Conservation (phyloP, 92 coral and sea anemone species). For the Porites cylindrica region DNA sequence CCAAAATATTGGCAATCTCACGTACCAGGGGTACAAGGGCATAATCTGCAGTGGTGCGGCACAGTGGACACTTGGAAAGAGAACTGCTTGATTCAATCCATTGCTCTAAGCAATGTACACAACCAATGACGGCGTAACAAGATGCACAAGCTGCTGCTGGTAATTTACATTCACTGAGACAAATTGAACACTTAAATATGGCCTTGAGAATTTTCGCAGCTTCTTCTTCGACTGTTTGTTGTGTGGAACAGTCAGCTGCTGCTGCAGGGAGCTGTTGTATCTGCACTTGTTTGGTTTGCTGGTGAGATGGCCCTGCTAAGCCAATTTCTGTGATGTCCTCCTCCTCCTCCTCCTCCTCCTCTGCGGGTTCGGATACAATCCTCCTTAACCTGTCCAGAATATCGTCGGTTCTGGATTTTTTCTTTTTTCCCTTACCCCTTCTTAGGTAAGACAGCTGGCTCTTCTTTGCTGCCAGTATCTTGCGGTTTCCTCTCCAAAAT, state of each 20-base stretch:
- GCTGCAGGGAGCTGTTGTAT: slow-evolving; percentile 19
- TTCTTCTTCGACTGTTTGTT: slow-evolving; percentile 29
- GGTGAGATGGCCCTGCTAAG: slow-evolving; percentile 30
- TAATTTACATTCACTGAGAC: slow-evolving; percentile 17
- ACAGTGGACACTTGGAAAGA: slow-evolving; percentile 55
- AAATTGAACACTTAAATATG: slow-evolving; percentile 7
- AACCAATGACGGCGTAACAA: slow-evolving; percentile 69
- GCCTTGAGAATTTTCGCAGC: slow-evolving; percentile 26
- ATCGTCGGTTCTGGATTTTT: slow-evolving; percentile 37
- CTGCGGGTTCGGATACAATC: slow-evolving; percentile 39
- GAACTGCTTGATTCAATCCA: slow-evolving; percentile 57
- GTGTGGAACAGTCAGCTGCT: slow-evolving; percentile 33
- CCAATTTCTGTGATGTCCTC: slow-evolving; percentile 28
- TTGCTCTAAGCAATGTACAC: slow-evolving; percentile 70
- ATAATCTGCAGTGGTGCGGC: slow-evolving; percentile 43
- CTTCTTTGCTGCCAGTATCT: slow-evolving; percentile 41
- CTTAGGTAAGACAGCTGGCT: slow-evolving; percentile 39
- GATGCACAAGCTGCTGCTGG: slow-evolving; percentile 67
- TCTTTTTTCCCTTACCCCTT: slow-evolving; percentile 42
- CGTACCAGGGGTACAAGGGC: slow-evolving; percentile 21
- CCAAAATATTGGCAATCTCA: slow-evolving; percentile 37
- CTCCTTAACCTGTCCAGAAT: slow-evolving; percentile 41
- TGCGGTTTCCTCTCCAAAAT: slow-evolving; percentile 38
- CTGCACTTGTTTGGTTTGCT: slow-evolving; percentile 23
- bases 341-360: slow-evolving; percentile 36